Base-by-base conservation (phyloP, 2,113 vertebrate genomes). In the Platanista minor region DNA sequence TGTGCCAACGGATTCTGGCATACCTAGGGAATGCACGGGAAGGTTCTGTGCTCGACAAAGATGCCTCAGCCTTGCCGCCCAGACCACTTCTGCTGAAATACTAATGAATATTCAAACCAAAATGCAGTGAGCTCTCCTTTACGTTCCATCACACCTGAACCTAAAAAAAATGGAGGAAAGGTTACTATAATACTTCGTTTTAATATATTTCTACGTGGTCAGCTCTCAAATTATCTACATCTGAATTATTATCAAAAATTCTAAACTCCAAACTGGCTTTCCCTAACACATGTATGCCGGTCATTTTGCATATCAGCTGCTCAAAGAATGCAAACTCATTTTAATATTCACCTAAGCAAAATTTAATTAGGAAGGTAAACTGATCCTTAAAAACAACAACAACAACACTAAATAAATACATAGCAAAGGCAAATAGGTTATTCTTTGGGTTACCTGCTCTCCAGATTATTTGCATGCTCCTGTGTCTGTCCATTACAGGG, bases 301-400 rank as follows among this genome's bases (percentile, higher is more conserved):
- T 67, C 33, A 52, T 41, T 71, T 95, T 54, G 61, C 33, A 27
- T 54, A 93, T 20, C 33, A 31, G 49, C 77, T 84, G 41, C 64
- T 81, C 31, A 41, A 78, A 96, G 74, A 96, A 91, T 61, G 36
- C 39, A 94, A 90, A 80, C 43, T 94, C 75, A 87, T 90, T 97
- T 95, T 91, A 81, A 87, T 82, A 98, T 72, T 86, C n/a, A 54
- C 93, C 83, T 87, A 91, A 82, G 69, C 61, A 93, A 97, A 87
- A 93, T 84, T 90, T 67, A 95, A 93, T 82, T 91, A 85, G 59
- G 64, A 91, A 87, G 25, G 69, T 90, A 95, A 94, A 91, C 14
- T 46, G 25, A 83, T 8, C 23, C 64, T 62, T 92, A 29, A 15
- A 2, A 90, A 43, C 5, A 54, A 43, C 41, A 49, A 23, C 2